Conservation (phyloP, 1,140 invertebrate genomes). For the Nylanderia fulva region DNA sequence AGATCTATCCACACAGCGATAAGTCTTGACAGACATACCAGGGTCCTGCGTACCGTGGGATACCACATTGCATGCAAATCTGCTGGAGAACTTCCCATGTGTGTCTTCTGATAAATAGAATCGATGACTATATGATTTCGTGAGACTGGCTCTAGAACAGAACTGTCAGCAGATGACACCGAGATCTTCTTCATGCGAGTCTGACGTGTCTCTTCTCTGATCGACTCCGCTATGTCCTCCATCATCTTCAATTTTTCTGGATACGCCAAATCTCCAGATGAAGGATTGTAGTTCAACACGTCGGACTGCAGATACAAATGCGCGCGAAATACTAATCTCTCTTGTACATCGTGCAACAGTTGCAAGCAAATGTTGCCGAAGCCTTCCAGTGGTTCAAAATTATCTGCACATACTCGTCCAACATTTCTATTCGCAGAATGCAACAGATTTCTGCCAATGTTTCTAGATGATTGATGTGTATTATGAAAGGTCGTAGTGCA, state of each 20-base stretch:
- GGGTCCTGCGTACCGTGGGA: constrained; percentile 96
- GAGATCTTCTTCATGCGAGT: constrained; percentile 82
- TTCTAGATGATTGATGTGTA: constrained; percentile 99
- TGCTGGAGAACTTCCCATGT: constrained; percentile 91
- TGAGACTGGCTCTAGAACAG: constrained; percentile 73
- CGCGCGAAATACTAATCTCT: constrained; percentile 97
- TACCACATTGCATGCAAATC: constrained; percentile 99
- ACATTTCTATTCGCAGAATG: constrained; percentile 96
- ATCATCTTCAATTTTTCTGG: constrained; percentile 99
- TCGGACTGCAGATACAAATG: constrained; percentile 97
- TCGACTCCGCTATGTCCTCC: constrained; percentile 88
- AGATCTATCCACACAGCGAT: constrained; percentile 96
- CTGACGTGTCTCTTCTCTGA: constrained; percentile 81
- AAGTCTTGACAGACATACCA: constrained; percentile 98
- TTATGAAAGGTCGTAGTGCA: constrained; percentile 96
- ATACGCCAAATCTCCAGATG: constrained; percentile 98
- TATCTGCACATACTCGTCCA: constrained; percentile 96
- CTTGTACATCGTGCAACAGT: constrained; percentile 98
- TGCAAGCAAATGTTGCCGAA: constrained; percentile 95
- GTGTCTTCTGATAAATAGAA: constrained; percentile 77
- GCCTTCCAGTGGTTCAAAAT: constrained; percentile 90
- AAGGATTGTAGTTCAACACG: constrained; percentile 95
- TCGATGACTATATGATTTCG: constrained; percentile 82
- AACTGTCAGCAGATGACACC: constrained; percentile 77
- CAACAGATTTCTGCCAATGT: constrained; percentile 98